Percentiles rank a stretch among this genome's conserved stretches.
Conservation (phyloP, 2,113 vertebrate genomes). For the Poeciliopsis turrubarensis region DNA sequence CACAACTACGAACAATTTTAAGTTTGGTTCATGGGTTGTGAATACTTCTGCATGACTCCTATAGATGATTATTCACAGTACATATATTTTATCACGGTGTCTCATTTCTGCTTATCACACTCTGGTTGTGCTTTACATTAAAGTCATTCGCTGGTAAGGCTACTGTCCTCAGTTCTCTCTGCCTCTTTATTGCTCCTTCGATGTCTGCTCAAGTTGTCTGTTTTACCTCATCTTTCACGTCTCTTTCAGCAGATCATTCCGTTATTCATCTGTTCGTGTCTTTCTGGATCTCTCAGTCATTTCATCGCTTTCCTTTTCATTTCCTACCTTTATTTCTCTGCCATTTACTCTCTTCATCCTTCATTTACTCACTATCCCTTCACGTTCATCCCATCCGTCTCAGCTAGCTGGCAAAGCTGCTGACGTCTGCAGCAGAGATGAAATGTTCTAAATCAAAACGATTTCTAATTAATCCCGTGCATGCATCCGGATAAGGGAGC, state of each 20-base stretch:
- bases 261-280: constrained; percentile 39
- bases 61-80: background rate
- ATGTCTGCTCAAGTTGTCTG: constrained; percentile 17
- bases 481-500: constrained; percentile 8
- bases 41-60: background rate
- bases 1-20: background rate
- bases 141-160: constrained; percentile 1
- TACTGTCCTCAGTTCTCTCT: background rate
- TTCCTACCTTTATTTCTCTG: constrained; percentile 33
- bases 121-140: background rate
- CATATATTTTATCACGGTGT: background rate
- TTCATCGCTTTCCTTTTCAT: constrained; percentile 39
- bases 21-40: background rate
- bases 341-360: constrained; percentile 21
- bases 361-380: constrained; percentile 45
- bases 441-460: constrained; percentile 47
- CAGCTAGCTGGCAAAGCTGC: constrained; percentile 51
- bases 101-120: background rate
- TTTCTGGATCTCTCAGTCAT: constrained; percentile 45
- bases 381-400: constrained; percentile 25
- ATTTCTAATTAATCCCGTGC: constrained; percentile 51
- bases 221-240: constrained; percentile 22
- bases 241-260: constrained; percentile 9
- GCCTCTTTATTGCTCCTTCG: background rate
- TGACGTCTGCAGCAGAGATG: constrained; percentile 68